These are phyloP conservation scores for Scartelaos histophorus DNA, from an alignment of 2,113 vertebrate genomes.

Conservation along the genomic window DNA sequence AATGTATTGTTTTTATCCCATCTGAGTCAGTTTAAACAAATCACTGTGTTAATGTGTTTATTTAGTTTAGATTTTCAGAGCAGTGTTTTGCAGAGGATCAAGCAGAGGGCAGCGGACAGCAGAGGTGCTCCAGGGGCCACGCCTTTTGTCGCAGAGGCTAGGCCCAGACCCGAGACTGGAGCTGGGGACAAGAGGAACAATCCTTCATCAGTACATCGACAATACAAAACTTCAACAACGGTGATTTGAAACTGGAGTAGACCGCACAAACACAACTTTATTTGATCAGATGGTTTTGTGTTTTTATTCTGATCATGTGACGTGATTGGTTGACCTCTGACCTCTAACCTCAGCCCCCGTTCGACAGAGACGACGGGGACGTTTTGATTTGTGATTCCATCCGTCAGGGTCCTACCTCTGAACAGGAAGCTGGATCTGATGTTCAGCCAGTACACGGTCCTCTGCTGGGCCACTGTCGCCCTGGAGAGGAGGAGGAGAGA, in stretches of 20 bases:
- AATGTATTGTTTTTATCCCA: no score
- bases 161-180: background rate
- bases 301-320: no score
- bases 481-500: conserved; percentile 16
- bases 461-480: conserved; percentile 47
- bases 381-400: background rate
- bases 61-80: background rate
- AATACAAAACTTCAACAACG: no score
- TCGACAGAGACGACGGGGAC: background rate
- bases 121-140: conserved; percentile 17
- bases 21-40: no score
- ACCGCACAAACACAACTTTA: no score
- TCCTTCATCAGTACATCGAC: no score
- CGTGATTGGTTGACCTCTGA: background rate
- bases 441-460: conserved; percentile 42
- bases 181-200: conserved; percentile 13
- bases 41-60: no score
- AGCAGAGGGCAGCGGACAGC: conserved; percentile 16
- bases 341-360: background rate
- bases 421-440: conserved; percentile 30
- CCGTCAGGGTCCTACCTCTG: conserved; percentile 15
- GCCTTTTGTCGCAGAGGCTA: conserved; percentile 16
- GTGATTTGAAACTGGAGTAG: no score
- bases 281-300: no score
- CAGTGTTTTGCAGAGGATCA: conserved; percentile 34